Conservation (phyloP, 2,797 vertebrate genomes). For the Cryptoblepharus egeriae region DNA sequence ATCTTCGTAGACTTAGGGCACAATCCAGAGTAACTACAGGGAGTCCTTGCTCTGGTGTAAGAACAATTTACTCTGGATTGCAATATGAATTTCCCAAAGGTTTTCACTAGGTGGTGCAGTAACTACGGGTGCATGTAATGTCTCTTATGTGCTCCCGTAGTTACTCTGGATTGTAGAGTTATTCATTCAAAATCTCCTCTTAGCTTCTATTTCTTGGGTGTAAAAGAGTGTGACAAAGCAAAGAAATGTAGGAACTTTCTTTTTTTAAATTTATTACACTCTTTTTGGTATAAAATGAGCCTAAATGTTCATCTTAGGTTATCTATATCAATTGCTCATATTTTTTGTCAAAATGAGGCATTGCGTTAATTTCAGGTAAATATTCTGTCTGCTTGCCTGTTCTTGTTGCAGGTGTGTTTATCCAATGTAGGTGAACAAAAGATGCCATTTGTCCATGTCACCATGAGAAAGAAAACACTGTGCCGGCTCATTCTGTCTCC, state of each 20-base stretch:
- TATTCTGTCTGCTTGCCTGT: constrained; percentile 31
- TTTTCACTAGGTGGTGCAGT: too few species aligned
- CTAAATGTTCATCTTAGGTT: background rate
- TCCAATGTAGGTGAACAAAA: constrained; percentile 56
- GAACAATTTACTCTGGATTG: too few species aligned
- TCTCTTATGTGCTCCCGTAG: too few species aligned
- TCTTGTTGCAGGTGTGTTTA: constrained; percentile 29
- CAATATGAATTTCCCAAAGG: too few species aligned
- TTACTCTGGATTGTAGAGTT: too few species aligned
- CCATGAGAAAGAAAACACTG: constrained; percentile 39
- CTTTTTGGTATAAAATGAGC: background rate
- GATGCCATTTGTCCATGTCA: constrained; percentile 60
- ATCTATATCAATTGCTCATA: background rate
- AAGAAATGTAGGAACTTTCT: background rate
- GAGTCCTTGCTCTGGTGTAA: too few species aligned
- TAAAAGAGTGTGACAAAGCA: background rate
- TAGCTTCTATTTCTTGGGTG: background rate
- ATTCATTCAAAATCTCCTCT: background rate
- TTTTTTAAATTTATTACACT: background rate
- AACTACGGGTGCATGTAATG: too few species aligned
- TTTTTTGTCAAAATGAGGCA: constrained; percentile 21
- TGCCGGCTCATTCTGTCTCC: constrained; percentile 61
- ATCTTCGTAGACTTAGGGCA: too few species aligned
- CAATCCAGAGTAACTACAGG: too few species aligned
- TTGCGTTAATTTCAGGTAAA: constrained; percentile 43